Conservation (phyloP, 2,113 vertebrate genomes). For the Albula goreensis region DNA sequence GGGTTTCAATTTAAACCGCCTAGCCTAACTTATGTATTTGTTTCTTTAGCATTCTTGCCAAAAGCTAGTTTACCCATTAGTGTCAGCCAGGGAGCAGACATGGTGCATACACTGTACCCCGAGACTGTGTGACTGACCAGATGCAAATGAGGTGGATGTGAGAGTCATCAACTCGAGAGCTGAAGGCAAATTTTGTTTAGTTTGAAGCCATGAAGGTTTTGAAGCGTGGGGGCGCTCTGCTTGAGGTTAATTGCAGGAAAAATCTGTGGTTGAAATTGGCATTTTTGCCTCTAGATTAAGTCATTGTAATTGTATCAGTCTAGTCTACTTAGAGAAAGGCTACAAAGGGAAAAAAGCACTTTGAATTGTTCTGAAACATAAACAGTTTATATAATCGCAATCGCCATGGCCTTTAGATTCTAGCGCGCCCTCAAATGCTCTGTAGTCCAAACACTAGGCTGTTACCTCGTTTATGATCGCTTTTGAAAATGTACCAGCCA, state of each 20-base stretch:
- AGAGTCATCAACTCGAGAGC: neutral
- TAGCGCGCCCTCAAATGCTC: conserved; percentile 47
- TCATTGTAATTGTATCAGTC: neutral
- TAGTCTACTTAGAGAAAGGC: neutral
- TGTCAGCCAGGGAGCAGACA: conserved; percentile 30
- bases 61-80: conserved; percentile 59
- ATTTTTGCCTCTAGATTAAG: neutral
- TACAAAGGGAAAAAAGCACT: conserved; percentile 28
- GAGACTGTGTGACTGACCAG: conserved; percentile 9
- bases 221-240: too few relatives aligned
- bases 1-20: conserved; percentile 30
- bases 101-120: neutral
- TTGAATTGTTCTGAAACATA: conserved; percentile 50
- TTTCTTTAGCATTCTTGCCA: conserved; percentile 61
- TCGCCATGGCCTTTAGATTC: conserved; percentile 57
- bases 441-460: conserved; percentile 44
- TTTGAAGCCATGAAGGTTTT: neutral
- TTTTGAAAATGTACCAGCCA: conserved; percentile 27
- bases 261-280: too few relatives aligned
- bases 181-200: neutral
- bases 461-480: conserved; percentile 29
- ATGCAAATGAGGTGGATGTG: conserved; percentile 1
- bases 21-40: conserved; percentile 32
- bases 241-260: too few relatives aligned
- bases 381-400: conserved; percentile 40